phyloP scores from a whole-genome alignment of 2,113 vertebrate genomes.

The Morone chrysops region DNA sequence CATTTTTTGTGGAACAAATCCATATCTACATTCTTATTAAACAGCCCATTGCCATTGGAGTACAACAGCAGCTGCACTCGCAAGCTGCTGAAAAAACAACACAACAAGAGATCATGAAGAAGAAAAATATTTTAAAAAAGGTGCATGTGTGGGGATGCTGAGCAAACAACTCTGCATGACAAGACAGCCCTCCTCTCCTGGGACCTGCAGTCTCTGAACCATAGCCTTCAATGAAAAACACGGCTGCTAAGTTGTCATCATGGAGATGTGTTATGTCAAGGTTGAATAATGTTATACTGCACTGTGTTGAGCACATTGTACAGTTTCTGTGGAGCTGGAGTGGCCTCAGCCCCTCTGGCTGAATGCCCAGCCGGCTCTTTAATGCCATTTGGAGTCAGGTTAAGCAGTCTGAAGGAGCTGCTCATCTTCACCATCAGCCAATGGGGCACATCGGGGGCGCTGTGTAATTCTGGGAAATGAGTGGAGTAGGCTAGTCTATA shows the following conservation, averaged over 20 bases:
- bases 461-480: slow-evolving; percentile 61
- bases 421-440: slow-evolving; percentile 59
- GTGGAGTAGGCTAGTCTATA: slow-evolving; percentile 51
- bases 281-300: slow-evolving; percentile 63
- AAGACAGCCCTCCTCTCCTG: slow-evolving; percentile 18
- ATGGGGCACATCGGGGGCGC: slow-evolving; percentile 31
- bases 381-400: slow-evolving; percentile 69
- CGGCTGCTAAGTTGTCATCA: slow-evolving; percentile 47
- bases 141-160: slow-evolving; percentile 9
- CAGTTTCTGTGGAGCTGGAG: slow-evolving; percentile 57
- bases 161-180: slow-evolving; percentile 29
- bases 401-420: slow-evolving; percentile 64
- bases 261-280: slow-evolving; percentile 58
- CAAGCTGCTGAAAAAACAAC: slow-evolving; percentile 13
- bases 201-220: slow-evolving; percentile 46
- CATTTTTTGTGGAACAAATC: no score
- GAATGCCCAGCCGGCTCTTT: slow-evolving; percentile 55
- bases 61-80: background rate
- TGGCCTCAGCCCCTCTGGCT: slow-evolving; percentile 55
- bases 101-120: background rate
- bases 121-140: background rate
- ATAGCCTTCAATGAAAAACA: slow-evolving; percentile 47
- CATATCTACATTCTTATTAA: background rate
- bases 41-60: background rate
- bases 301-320: slow-evolving; percentile 9